A percentile compares a stretch with the other conserved stretches of the same genome.
Conservation (phyloP, 2,113 vertebrate genomes). For the Sigmodon hispidus region DNA sequence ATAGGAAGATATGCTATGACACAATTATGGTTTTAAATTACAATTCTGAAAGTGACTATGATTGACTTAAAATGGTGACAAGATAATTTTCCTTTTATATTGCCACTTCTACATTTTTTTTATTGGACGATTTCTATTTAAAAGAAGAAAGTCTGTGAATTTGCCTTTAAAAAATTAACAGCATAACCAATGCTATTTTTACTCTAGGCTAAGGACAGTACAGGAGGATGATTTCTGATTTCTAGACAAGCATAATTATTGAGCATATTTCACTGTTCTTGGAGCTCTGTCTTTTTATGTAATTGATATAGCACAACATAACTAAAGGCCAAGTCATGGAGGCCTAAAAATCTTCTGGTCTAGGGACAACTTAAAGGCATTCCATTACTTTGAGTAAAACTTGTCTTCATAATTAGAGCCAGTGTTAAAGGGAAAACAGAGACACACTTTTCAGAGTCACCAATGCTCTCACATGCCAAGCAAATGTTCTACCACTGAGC, state of each 20-base stretch:
- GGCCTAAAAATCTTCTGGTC: slow-evolving; percentile 60
- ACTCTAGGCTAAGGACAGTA: slow-evolving; percentile 50
- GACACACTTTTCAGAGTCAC: slow-evolving; percentile 68
- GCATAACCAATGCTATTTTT: background rate
- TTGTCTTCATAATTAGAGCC: slow-evolving; percentile 52
- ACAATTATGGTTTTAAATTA: slow-evolving; percentile 20
- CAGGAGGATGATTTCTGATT: slow-evolving; percentile 56
- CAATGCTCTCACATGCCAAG: slow-evolving; percentile 52
- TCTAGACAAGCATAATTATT: slow-evolving; percentile 43
- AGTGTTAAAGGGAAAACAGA: slow-evolving; percentile 55
- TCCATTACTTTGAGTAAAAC: slow-evolving; percentile 68
- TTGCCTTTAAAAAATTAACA: slow-evolving; percentile 53
- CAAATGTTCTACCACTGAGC: too few species aligned
- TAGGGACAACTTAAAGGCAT: slow-evolving; percentile 54
- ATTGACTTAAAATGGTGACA: slow-evolving; percentile 30
- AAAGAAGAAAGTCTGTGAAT: slow-evolving; percentile 35
- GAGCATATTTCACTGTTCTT: slow-evolving; percentile 62
- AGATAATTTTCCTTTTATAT: slow-evolving; percentile 42
- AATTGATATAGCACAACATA: slow-evolving; percentile 69
- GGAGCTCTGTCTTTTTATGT: slow-evolving; percentile 45
- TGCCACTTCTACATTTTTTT: slow-evolving; percentile 42
- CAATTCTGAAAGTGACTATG: slow-evolving; percentile 11
- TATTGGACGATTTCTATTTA: slow-evolving; percentile 45
- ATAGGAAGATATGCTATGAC: background rate
- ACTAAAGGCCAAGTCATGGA: slow-evolving; percentile 58